A percentile compares a stretch with the other conserved stretches of the same genome.
phyloP scores from a whole-genome alignment of 1,140 invertebrate species.

The Drosophila orosa region DNA sequence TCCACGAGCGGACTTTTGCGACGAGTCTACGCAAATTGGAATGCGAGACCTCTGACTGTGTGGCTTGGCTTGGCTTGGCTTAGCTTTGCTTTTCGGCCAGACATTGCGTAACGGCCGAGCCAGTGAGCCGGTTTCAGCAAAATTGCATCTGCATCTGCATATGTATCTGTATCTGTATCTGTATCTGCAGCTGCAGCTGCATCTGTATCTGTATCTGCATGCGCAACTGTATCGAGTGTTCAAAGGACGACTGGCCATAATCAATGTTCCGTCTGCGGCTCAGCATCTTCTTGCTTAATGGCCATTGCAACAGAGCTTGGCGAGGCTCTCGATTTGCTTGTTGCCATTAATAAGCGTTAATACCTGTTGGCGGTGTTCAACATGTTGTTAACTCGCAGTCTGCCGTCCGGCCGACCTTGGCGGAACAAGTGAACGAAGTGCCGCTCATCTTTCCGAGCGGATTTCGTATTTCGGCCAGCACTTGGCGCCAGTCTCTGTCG shows the following conservation, averaged over 20 bases:
- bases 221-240: constrained; percentile 19
- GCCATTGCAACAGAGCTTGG: constrained; percentile 58
- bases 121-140: constrained; percentile 63
- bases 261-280: constrained; percentile 24
- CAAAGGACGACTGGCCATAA: constrained; percentile 63
- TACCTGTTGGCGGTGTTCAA: constrained; percentile 38
- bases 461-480: constrained; percentile 19
- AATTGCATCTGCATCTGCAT: constrained; percentile 29
- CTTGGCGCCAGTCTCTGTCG: constrained; percentile 27
- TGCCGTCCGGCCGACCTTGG: constrained; percentile 43
- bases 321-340: constrained; percentile 16
- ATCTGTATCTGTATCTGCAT: constrained; percentile 18
- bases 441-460: constrained; percentile 35
- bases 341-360: constrained; percentile 68
- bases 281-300: constrained; percentile 60
- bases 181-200: constrained; percentile 14
- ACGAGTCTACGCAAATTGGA: constrained; percentile 78
- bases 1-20: constrained; percentile 23
- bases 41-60: constrained; percentile 79
- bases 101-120: constrained; percentile 58
- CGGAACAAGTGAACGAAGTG: constrained; percentile 22
- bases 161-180: constrained; percentile 17
- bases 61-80: constrained; percentile 44
- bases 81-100: constrained; percentile 49
- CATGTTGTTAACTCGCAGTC: constrained; percentile 58